These are phyloP conservation scores for Dynastes grantii DNA, from an alignment of 2,888 invertebrate species.

Conservation along the genomic window DNA sequence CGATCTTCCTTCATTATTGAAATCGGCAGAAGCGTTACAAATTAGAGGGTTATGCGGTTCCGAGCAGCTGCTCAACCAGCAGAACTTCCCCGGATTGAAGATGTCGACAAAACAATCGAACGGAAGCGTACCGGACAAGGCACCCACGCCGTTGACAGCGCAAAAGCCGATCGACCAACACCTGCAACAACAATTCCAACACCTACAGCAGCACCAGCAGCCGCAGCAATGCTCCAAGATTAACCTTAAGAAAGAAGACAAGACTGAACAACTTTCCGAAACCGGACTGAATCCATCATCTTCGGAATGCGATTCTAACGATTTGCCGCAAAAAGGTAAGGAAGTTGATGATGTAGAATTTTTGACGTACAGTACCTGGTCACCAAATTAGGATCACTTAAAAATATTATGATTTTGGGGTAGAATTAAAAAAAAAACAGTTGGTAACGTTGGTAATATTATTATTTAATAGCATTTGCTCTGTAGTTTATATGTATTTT, in stretches of 20 bases:
- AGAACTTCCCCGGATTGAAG: slow-evolving; percentile 66
- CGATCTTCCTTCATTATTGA: slow-evolving; percentile 85
- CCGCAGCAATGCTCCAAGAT: slow-evolving; percentile 41
- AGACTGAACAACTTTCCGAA: slow-evolving; percentile 61
- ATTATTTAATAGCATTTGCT: too few species aligned
- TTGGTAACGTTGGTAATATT: too few species aligned
- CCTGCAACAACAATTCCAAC: slow-evolving; percentile 60
- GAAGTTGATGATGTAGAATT: background rate
- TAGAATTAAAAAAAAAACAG: too few species aligned
- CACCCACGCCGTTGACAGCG: slow-evolving; percentile 51
- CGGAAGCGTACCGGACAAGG: slow-evolving; percentile 54
- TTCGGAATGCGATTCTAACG: slow-evolving; percentile 69
- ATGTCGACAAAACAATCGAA: slow-evolving; percentile 50
- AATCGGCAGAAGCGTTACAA: slow-evolving; percentile 88
- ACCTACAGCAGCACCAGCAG: slow-evolving; percentile 61
- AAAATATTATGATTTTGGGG: too few species aligned
- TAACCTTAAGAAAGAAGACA: slow-evolving; percentile 63
- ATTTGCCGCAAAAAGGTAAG: slow-evolving; percentile 57
- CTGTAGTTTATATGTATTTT: too few species aligned
- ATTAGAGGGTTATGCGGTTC: slow-evolving; percentile 79
- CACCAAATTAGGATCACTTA: too few species aligned
- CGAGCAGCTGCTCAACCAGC: slow-evolving; percentile 68
- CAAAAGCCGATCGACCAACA: slow-evolving; percentile 59
- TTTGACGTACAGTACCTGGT: too few species aligned
- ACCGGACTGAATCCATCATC: slow-evolving; percentile 65